Percentiles rank a stretch among this genome's conserved stretches.
These are phyloP conservation scores for Meteorus cinctellus DNA, from an alignment of 2,888 invertebrate genomes.

Conservation along the genomic window DNA sequence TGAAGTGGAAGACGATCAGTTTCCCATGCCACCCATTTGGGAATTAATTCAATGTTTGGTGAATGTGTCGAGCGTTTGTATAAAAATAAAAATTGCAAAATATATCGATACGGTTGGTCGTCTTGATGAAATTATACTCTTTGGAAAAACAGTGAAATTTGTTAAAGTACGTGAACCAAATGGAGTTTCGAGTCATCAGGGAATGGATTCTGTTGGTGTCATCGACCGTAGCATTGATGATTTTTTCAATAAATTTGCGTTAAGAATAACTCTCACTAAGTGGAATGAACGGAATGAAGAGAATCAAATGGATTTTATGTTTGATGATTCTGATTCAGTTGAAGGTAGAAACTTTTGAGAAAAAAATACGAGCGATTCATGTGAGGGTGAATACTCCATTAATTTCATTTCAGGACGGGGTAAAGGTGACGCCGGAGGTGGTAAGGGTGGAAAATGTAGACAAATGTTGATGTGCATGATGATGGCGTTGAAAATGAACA, in stretches of 20 bases:
- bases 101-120: constrained; percentile 76
- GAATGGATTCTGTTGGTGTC: constrained; percentile 57
- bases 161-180: constrained; percentile 69
- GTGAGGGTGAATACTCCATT: not conserved
- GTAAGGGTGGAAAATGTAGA: constrained; percentile 74
- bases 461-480: constrained; percentile 81
- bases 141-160: constrained; percentile 77
- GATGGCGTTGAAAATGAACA: constrained; percentile 78
- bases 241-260: constrained; percentile 77
- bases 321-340: constrained; percentile 62
- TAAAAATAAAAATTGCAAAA: constrained; percentile 76
- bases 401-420: constrained; percentile 62
- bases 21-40: constrained; percentile 75
- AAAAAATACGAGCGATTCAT: not conserved
- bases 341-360: constrained; percentile 59
- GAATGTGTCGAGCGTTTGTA: constrained; percentile 76
- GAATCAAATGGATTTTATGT: constrained; percentile 68
- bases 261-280: constrained; percentile 69
- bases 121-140: constrained; percentile 75
- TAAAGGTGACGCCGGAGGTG: constrained; percentile 67
- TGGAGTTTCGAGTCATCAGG: constrained; percentile 46
- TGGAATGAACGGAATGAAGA: constrained; percentile 61
- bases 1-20: constrained; percentile 69
- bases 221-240: constrained; percentile 76
- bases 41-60: constrained; percentile 74